Conservation (phyloP, 2,113 vertebrate species). For the Pachyramphus minor region DNA sequence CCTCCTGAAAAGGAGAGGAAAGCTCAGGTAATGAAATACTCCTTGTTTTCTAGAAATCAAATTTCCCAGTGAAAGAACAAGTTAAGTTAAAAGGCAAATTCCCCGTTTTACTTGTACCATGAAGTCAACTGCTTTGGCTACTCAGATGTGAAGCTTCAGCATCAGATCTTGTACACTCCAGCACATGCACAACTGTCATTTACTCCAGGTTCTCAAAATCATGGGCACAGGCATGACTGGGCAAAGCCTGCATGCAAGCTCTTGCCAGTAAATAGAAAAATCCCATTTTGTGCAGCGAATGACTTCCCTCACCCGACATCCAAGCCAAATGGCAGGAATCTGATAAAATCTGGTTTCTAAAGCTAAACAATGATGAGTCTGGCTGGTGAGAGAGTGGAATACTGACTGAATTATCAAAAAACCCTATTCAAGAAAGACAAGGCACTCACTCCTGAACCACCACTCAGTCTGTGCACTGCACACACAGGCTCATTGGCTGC, state of each 20-base stretch:
- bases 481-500: background rate
- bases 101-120: background rate
- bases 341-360: background rate
- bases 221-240: background rate
- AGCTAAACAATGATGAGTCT: background rate
- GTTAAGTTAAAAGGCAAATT: background rate
- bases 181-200: background rate
- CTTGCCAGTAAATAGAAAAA: background rate
- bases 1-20: background rate
- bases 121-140: background rate
- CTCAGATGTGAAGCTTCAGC: background rate
- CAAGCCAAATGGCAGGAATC: background rate
- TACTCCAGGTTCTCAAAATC: background rate
- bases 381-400: background rate
- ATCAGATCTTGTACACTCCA: background rate
- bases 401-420: background rate
- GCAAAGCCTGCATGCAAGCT: background rate
- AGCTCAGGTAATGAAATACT: background rate
- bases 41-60: background rate
- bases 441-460: background rate
- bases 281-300: background rate
- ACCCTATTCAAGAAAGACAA: background rate
- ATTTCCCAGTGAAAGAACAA: background rate
- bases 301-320: background rate
- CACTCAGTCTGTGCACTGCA: accelerated